Base-by-base conservation (phyloP, 2,113 vertebrate genomes). In the Thamnophis sirtalis region DNA sequence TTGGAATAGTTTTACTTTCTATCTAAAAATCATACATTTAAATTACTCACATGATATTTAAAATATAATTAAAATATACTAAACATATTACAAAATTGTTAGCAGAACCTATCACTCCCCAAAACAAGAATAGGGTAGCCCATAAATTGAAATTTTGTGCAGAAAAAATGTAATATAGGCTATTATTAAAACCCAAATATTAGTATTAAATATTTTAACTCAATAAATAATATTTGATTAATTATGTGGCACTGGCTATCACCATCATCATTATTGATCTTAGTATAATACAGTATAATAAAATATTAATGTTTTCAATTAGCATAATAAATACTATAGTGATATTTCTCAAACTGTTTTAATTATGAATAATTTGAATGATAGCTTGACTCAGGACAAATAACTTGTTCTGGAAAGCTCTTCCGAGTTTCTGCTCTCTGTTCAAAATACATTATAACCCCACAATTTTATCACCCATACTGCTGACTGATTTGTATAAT, bases 1-100 rank as follows among this genome's bases (percentile, higher is more conserved):
- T 89, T 91, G 91, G 88, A 90, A 86, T 92, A 60, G 48, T 88
- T 95, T 92, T 88, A 93, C 94, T 96, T 96, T 96, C 94, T 28
- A 48, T 58, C 94, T 96, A 94, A 95, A 93, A 88, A 88, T 50
- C 92, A 51, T 54, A 80, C 26, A 85, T 90, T 94, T 94, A 80
- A 94, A 55, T 73, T 90, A 90, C 26, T 80, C 60, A 10, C 90
- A 91, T 93, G 93, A 93, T 93, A 96, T 53, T 94, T 95, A 92
- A 86, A 95, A 60, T 95, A 93, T 88, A 93, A 58, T 0, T 89
- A n/a, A 88, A 87, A 60, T 87, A 50, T 85, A 28, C 5, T 86
- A 53, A 8, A 49, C 19, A 26, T n/a, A 17, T 13, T 19, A 6
- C 26, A n/a, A 84, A 88, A 85, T 33, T 43, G 22, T 89, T 93